phyloP scores from a whole-genome alignment of 2,797 vertebrate species.

The Channa striata region DNA sequence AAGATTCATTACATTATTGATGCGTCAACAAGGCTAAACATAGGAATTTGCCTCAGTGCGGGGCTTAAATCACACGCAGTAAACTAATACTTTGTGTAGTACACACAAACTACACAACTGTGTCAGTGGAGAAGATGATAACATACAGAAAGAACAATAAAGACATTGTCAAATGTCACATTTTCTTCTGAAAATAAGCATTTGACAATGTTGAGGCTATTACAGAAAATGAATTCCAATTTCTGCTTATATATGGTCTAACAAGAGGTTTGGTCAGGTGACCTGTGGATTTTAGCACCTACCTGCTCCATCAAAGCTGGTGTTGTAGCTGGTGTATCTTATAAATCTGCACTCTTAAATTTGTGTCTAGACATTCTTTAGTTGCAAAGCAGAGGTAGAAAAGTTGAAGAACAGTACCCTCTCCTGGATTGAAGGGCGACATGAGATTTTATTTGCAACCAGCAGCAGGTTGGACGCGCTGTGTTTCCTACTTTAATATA shows the following conservation, averaged over 20 bases:
- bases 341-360: constrained; percentile 31
- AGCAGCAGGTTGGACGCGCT: constrained; percentile 9
- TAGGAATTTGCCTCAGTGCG: not conserved
- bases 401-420: constrained; percentile 75
- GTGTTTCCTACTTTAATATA: not conserved
- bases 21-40: constrained; percentile 10
- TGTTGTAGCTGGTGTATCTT: constrained; percentile 3
- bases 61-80: not conserved
- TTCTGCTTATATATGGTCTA: constrained; percentile 3
- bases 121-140: not conserved
- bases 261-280: constrained; percentile 8
- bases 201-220: too few species aligned
- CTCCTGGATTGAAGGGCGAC: constrained; percentile 65
- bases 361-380: constrained; percentile 2
- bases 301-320: not conserved
- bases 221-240: constrained; percentile 5
- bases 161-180: too few species aligned
- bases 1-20: constrained; percentile 37
- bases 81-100: not conserved
- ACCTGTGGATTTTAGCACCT: constrained; percentile 17
- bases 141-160: too few species aligned
- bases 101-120: constrained; percentile 13
- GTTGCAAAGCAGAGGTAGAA: constrained; percentile 28
- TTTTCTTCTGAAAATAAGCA: too few species aligned
- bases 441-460: constrained; percentile 27